A percentile compares a stretch with the other conserved stretches of the same genome.
phyloP scores from a whole-genome alignment of 2,888 invertebrate species.

The Clitarchus hookeri region DNA sequence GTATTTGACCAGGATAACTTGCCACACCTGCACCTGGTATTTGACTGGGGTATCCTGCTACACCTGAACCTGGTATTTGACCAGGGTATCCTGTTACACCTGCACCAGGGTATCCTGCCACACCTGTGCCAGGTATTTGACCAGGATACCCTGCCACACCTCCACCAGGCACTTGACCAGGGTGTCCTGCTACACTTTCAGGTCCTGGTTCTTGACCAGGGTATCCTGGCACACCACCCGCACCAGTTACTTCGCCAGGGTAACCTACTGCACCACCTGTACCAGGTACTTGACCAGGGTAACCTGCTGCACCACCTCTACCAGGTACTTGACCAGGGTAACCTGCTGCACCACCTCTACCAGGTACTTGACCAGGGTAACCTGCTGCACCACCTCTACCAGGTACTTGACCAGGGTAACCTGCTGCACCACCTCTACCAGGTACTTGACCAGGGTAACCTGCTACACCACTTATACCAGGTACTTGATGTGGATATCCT shows the following conservation, averaged over 20 bases:
- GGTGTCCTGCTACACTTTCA: conserved; percentile 23
- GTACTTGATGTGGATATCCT: conserved; percentile 31
- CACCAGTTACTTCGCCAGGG: conserved; percentile 35
- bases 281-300: conserved; percentile 11
- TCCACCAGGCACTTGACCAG: conserved; percentile 30
- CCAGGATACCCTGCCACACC: conserved; percentile 35
- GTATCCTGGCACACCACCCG: conserved; percentile 37
- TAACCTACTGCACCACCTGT: conserved; percentile 28
- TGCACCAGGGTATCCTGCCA: conserved; percentile 23
- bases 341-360: background rate
- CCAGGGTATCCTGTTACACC: conserved; percentile 28
- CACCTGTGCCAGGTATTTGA: conserved; percentile 21
- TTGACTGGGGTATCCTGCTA: background rate
- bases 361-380: conserved; percentile 33
- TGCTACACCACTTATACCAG: conserved; percentile 25
- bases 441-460: conserved; percentile 15
- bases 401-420: conserved; percentile 29
- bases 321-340: conserved; percentile 37
- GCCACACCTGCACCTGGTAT: background rate
- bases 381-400: conserved; percentile 24
- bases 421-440: conserved; percentile 22
- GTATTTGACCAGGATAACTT: conserved; percentile 30
- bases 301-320: background rate
- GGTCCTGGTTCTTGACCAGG: conserved; percentile 27
- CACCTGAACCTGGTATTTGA: background rate